A percentile compares a stretch with the other conserved stretches of the same genome.
These are phyloP conservation scores for Balaenoptera acutorostrata DNA, from an alignment of 2,113 vertebrate genomes.

Conservation along the genomic window DNA sequence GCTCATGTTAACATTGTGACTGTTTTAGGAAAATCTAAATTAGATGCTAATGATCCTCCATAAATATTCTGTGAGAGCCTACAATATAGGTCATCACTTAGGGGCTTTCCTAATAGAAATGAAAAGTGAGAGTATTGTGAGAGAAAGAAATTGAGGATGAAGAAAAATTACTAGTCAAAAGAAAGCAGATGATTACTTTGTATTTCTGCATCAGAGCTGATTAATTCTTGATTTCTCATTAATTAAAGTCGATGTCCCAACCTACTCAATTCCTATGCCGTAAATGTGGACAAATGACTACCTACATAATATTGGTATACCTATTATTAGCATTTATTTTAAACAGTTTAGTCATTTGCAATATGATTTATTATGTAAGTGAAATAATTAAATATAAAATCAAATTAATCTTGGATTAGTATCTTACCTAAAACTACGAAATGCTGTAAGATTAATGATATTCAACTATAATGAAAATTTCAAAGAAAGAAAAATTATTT, in stretches of 20 bases:
- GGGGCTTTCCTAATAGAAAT: neutral
- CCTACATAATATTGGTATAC: neutral
- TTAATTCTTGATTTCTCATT: neutral
- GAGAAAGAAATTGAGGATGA: neutral
- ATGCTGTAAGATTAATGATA: neutral
- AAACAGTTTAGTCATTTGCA: neutral
- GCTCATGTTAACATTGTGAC: neutral
- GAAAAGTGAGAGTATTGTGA: neutral
- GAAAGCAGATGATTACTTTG: neutral
- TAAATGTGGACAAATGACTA: neutral
- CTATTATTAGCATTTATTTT: neutral
- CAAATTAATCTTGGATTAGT: neutral
- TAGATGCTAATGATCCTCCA: neutral
- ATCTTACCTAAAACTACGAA: neutral
- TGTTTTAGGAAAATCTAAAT: neutral
- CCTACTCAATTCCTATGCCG: too few relatives aligned
- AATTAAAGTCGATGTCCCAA: neutral
- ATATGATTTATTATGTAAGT: neutral
- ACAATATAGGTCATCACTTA: neutral
- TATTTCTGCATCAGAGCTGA: neutral
- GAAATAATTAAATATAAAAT: neutral
- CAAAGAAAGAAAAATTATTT: neutral
- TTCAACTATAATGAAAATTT: neutral
- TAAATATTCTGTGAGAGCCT: neutral
- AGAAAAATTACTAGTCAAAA: neutral